These are phyloP conservation scores for Drosophila putrida DNA, from an alignment of 2,888 invertebrate genomes.

Conservation along the genomic window DNA sequence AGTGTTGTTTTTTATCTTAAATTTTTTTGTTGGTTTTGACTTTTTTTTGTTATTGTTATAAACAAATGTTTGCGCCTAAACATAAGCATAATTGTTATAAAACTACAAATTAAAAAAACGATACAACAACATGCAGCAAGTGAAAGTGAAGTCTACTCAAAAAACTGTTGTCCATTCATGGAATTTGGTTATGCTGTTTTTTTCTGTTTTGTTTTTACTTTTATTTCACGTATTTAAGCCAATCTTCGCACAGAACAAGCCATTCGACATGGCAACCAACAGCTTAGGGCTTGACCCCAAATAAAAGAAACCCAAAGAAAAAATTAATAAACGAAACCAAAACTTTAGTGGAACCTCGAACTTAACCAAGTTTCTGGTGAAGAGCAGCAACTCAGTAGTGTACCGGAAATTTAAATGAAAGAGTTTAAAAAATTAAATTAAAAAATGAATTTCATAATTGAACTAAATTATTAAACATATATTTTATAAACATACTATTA, in stretches of 20 bases:
- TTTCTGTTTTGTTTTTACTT: constrained; percentile 1
- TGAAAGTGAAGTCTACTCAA: constrained; percentile 58
- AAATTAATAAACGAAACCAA: constrained; percentile 1
- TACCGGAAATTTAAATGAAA: neutral
- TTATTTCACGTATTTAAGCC: constrained; percentile 22
- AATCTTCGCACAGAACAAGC: constrained; percentile 34
- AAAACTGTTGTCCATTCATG: constrained; percentile 38
- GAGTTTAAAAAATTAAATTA: neutral
- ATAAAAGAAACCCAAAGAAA: neutral
- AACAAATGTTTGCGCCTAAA: constrained; percentile 32
- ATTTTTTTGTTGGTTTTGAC: neutral
- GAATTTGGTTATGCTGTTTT: constrained; percentile 32
- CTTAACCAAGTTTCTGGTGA: neutral
- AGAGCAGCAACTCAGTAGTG: neutral
- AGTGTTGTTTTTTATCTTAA: constrained; percentile 9
- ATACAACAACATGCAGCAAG: constrained; percentile 23
- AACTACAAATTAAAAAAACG: constrained; percentile 31
- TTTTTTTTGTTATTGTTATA: constrained; percentile 39
- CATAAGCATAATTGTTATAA: constrained; percentile 51
- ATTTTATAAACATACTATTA: too few species aligned
- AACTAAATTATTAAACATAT: neutral
- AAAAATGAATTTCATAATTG: too few species aligned
- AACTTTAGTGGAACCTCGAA: neutral
- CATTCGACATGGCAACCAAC: constrained; percentile 17
- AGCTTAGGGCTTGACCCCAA: constrained; percentile 1